Evolutionary conservation across 2,888 invertebrate species (phyloP).

Genomic region (Aphodius sticticus): DNA sequence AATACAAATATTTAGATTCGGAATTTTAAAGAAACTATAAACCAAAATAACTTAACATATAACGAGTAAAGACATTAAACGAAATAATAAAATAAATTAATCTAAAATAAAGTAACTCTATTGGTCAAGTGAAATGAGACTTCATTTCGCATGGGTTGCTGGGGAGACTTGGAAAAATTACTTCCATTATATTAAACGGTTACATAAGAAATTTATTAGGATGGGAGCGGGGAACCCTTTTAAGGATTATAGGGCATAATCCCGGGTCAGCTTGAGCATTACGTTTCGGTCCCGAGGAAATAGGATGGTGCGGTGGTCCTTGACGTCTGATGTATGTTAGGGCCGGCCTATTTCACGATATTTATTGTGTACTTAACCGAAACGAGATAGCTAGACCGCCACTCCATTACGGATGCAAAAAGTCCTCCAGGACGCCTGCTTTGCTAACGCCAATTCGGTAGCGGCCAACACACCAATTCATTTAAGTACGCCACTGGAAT

Average conservation of each 20-base stretch:
- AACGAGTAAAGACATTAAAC: neutral
- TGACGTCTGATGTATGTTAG: constrained; percentile 57
- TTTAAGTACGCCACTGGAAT: neutral
- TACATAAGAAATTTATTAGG: constrained; percentile 37
- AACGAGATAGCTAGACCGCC: constrained; percentile 52
- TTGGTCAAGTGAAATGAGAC: neutral
- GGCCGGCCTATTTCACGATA: constrained; percentile 58
- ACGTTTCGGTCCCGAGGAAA: constrained; percentile 57
- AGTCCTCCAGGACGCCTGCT: neutral
- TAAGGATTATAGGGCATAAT: constrained; percentile 39
- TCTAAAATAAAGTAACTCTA: neutral
- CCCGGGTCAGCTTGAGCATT: constrained; percentile 43
- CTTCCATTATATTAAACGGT: constrained; percentile 33
- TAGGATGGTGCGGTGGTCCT: constrained; percentile 54
- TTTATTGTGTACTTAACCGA: constrained; percentile 61
- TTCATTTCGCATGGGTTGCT: too few species aligned
- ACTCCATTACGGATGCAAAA: constrained; percentile 34
- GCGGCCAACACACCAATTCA: neutral
- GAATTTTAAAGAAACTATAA: too few species aligned
- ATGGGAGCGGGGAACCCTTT: constrained; percentile 32
- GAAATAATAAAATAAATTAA: neutral
- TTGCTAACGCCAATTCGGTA: neutral
- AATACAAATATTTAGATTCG: too few species aligned
- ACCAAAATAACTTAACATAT: too few species aligned
- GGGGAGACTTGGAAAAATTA: neutral